Conservation (phyloP, 2,797 vertebrate genomes). For the Nasua narica region DNA sequence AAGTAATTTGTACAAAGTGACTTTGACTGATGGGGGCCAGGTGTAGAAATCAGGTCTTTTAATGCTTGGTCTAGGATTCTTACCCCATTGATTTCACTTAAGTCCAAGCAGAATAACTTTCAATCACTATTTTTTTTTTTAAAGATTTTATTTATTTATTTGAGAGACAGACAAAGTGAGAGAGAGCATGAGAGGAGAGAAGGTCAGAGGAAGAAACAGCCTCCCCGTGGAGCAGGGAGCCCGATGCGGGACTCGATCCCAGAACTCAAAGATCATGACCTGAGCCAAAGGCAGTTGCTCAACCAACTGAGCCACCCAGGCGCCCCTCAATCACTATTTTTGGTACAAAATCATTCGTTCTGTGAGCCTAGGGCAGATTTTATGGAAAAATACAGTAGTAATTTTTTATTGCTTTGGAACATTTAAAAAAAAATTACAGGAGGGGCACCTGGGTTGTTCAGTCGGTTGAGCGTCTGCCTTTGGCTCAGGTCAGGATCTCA, state of each 20-base stretch:
- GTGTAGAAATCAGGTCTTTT: slow-evolving; percentile 33
- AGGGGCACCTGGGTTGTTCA: not conserved
- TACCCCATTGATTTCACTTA: not conserved
- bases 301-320: too few species aligned
- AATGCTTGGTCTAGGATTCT: not conserved
- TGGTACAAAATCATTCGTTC: not conserved
- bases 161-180: too few species aligned
- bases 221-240: too few species aligned
- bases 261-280: too few species aligned
- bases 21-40: not conserved
- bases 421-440: slow-evolving; percentile 1
- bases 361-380: not conserved
- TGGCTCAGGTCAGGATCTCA: not conserved
- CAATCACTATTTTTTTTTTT: not conserved
- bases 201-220: too few species aligned
- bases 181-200: too few species aligned
- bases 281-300: too few species aligned
- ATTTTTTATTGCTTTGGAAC: slow-evolving; percentile 29
- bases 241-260: too few species aligned
- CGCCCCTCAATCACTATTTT: not conserved
- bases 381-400: slow-evolving; percentile 38
- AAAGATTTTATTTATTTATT: too few species aligned
- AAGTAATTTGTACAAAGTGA: not conserved
- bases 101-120: not conserved
- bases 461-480: not conserved